These are phyloP conservation scores for Ophiodon elongatus DNA, from an alignment of 2,113 vertebrate species.

Conservation along the genomic window DNA sequence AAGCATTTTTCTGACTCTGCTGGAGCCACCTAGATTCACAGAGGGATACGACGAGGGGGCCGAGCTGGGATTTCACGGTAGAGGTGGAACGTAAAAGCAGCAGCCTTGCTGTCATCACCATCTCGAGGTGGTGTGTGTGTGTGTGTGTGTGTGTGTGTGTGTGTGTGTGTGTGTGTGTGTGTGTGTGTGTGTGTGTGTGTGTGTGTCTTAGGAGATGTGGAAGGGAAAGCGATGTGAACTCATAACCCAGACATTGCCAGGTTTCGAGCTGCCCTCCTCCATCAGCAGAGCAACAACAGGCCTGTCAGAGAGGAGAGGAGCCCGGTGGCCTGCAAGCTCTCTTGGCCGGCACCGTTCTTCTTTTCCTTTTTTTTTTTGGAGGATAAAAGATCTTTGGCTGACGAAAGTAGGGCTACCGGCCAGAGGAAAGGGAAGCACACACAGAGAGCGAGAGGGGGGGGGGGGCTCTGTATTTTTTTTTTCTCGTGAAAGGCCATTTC, in stretches of 20 bases:
- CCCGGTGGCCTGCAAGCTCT: slow-evolving; percentile 38
- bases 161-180: background rate
- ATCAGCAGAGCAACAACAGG: slow-evolving; percentile 31
- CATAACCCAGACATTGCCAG: slow-evolving; percentile 41
- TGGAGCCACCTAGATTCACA: slow-evolving; percentile 77
- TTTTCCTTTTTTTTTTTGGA: background rate
- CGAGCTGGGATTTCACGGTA: slow-evolving; percentile 67
- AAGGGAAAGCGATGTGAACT: slow-evolving; percentile 42
- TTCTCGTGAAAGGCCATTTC: slow-evolving; percentile 81
- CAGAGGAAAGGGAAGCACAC: slow-evolving; percentile 64
- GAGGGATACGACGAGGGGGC: slow-evolving; percentile 61
- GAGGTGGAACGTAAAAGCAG: slow-evolving; percentile 58
- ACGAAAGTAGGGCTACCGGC: slow-evolving; percentile 71
- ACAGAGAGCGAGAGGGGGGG: slow-evolving; percentile 37
- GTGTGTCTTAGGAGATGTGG: slow-evolving; percentile 28
- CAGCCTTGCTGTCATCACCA: slow-evolving; percentile 43
- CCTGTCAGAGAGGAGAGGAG: slow-evolving; percentile 42
- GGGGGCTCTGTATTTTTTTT: slow-evolving; percentile 53
- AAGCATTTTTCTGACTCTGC: slow-evolving; percentile 76
- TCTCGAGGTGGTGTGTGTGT: slow-evolving; percentile 13
- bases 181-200: background rate
- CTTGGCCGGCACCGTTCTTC: slow-evolving; percentile 39
- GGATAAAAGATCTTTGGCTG: slow-evolving; percentile 71
- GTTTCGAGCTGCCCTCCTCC: slow-evolving; percentile 38
- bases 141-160: background rate